Conservation (phyloP, 1,140 invertebrate genomes). For the Oreohelix idahoensis region DNA sequence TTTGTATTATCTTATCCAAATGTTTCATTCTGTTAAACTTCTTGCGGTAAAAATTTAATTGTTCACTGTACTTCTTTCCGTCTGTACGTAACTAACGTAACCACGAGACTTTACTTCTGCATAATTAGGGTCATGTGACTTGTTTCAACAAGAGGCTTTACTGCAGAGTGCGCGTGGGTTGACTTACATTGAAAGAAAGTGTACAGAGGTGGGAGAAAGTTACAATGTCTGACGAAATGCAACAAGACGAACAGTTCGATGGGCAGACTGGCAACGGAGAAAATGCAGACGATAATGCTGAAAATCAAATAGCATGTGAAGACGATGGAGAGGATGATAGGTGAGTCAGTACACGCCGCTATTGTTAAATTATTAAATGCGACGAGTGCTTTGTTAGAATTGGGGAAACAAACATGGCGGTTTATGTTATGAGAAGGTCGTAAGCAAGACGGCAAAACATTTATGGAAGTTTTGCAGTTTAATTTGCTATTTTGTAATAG, state of each 20-base stretch:
- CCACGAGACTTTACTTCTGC: background rate
- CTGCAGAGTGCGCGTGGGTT: background rate
- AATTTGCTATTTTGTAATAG: too few relatives aligned
- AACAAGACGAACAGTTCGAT: slow-evolving; percentile 30
- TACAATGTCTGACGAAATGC: slow-evolving; percentile 39
- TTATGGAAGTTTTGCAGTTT: too few relatives aligned
- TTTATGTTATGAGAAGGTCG: background rate
- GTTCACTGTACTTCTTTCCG: too few relatives aligned
- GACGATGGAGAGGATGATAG: slow-evolving; percentile 48
- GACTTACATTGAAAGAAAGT: too few relatives aligned
- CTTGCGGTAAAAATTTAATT: too few relatives aligned
- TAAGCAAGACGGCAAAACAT: too few relatives aligned
- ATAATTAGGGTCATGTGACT: background rate
- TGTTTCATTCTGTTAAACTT: too few relatives aligned
- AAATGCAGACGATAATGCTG: slow-evolving; percentile 15
- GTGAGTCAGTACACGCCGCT: slow-evolving; percentile 21
- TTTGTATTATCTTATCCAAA: too few relatives aligned
- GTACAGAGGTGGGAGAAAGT: background rate
- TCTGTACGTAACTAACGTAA: background rate
- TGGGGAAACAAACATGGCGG: background rate
- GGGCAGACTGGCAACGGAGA: slow-evolving; percentile 26
- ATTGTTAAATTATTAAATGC: background rate
- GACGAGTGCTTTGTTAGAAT: background rate
- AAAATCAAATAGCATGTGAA: slow-evolving; percentile 21
- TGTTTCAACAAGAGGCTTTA: background rate